Conservation (phyloP, 1,140 invertebrate genomes). For the Amyelois transitella region DNA sequence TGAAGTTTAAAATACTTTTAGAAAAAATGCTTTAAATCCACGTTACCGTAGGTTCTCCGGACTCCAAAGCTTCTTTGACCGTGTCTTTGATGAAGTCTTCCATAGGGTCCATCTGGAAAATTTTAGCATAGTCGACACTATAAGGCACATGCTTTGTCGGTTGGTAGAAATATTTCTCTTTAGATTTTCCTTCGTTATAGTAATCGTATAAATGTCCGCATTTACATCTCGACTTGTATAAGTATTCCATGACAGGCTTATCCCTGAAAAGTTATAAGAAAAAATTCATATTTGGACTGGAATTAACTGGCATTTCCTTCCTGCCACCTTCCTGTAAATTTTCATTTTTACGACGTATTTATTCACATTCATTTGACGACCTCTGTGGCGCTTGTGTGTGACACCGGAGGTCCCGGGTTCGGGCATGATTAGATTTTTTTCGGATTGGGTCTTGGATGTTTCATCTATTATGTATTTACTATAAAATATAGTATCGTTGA, state of each 20-base stretch:
- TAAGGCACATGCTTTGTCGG: constrained; percentile 32
- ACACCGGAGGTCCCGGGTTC: too few species aligned
- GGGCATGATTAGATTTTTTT: too few species aligned
- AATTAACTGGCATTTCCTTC: neutral
- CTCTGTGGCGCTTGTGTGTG: too few species aligned
- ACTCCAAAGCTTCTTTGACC: constrained; percentile 36
- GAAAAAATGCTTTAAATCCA: too few species aligned
- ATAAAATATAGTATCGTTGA: too few species aligned
- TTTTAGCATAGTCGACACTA: constrained; percentile 49
- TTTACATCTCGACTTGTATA: constrained; percentile 49
- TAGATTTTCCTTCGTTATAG: constrained; percentile 33
- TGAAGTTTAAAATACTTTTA: too few species aligned
- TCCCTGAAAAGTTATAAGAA: too few species aligned
- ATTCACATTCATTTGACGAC: too few species aligned
- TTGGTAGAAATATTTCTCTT: constrained; percentile 49
- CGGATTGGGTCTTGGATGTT: too few species aligned
- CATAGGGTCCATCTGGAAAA: constrained; percentile 49
- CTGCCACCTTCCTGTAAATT: too few species aligned
- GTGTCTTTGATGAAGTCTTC: constrained; percentile 56
- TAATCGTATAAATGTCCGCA: constrained; percentile 57
- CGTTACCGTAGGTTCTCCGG: constrained; percentile 38
- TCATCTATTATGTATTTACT: too few species aligned
- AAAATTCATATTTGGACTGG: neutral
- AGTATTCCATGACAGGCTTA: constrained; percentile 32
- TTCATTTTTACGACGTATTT: too few species aligned